These are phyloP conservation scores for Acrossocheilus wenchowensis DNA, from an alignment of 2,797 vertebrate species.

Conservation along the genomic window DNA sequence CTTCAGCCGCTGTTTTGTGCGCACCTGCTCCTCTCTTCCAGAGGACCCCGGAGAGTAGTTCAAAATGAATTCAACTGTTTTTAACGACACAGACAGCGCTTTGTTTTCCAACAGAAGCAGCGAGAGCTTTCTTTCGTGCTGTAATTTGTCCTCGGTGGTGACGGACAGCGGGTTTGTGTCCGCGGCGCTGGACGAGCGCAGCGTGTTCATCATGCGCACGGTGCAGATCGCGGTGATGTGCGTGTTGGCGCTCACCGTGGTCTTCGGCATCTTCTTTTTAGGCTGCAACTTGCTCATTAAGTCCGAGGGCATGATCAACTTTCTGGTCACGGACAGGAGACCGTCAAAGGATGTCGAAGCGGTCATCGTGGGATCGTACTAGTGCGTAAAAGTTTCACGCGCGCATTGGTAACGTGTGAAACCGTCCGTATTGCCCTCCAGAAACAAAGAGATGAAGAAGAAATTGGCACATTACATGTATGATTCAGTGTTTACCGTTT, in stretches of 20 bases:
- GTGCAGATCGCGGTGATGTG: constrained; percentile 99
- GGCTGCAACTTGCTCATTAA: constrained; percentile 98
- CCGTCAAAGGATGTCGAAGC: constrained; percentile 94
- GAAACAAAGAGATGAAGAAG: constrained; percentile 9
- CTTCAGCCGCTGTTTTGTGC: background rate
- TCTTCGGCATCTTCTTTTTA: constrained; percentile 97
- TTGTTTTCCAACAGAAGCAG: constrained; percentile 81
- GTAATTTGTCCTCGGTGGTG: constrained; percentile 90
- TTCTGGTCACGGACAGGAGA: constrained; percentile 92
- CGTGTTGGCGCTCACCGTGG: constrained; percentile 94
- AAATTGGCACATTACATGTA: background rate
- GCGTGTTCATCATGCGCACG: constrained; percentile 90
- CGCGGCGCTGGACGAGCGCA: constrained; percentile 85
- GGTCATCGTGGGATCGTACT: constrained; percentile 91
- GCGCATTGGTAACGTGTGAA: background rate
- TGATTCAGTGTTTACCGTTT: background rate
- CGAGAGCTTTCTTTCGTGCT: constrained; percentile 81
- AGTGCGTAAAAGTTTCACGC: constrained; percentile 15
- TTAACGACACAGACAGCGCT: constrained; percentile 83
- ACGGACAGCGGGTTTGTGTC: constrained; percentile 86
- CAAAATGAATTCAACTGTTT: constrained; percentile 82
- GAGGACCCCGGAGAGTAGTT: constrained; percentile 45
- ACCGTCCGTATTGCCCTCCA: background rate
- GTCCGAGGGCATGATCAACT: constrained; percentile 99
- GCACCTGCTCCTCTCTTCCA: constrained; percentile 11